These are phyloP conservation scores for Acipenser oxyrinchus DNA, from an alignment of 2,797 vertebrate species.

Conservation along the genomic window DNA sequence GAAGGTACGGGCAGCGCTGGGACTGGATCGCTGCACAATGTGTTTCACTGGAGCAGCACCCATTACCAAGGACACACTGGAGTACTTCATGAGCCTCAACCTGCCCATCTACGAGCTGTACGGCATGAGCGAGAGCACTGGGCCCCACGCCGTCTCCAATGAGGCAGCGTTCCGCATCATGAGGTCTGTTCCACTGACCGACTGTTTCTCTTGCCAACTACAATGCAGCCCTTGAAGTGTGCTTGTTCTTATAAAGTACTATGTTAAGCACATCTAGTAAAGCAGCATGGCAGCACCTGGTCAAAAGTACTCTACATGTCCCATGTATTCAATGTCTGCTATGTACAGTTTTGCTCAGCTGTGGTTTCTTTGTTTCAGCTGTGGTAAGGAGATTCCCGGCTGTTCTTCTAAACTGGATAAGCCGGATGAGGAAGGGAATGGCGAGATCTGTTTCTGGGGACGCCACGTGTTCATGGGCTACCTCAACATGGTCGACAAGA, in stretches of 20 bases:
- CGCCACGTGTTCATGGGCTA: conserved; percentile 72
- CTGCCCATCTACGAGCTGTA: conserved; percentile 59
- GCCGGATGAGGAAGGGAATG: conserved; percentile 48
- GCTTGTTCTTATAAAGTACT: no score
- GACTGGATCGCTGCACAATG: conserved; percentile 55
- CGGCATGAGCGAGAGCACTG: conserved; percentile 69
- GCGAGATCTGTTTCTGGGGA: conserved; percentile 70
- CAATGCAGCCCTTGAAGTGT: no score
- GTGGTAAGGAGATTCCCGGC: conserved; percentile 56
- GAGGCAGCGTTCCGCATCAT: conserved; percentile 23
- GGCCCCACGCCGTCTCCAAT: conserved; percentile 55
- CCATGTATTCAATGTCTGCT: no score
- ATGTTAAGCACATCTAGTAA: no score
- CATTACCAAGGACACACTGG: conserved; percentile 64
- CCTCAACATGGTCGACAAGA: conserved; percentile 58
- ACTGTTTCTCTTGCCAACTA: no score
- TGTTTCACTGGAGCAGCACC: conserved; percentile 64
- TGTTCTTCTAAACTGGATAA: conserved; percentile 58
- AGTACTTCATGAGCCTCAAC: conserved; percentile 71
- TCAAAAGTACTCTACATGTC: no score
- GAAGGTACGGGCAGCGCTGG: conserved; percentile 50
- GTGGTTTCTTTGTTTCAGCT: conserved; percentile 37
- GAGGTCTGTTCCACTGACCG: conserved; percentile 23
- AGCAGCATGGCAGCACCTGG: no score
- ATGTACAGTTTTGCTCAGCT: no score